A percentile compares a stretch with the other conserved stretches of the same genome.
Conservation (phyloP, 2,888 invertebrate species). For the Tenthredo livida region DNA sequence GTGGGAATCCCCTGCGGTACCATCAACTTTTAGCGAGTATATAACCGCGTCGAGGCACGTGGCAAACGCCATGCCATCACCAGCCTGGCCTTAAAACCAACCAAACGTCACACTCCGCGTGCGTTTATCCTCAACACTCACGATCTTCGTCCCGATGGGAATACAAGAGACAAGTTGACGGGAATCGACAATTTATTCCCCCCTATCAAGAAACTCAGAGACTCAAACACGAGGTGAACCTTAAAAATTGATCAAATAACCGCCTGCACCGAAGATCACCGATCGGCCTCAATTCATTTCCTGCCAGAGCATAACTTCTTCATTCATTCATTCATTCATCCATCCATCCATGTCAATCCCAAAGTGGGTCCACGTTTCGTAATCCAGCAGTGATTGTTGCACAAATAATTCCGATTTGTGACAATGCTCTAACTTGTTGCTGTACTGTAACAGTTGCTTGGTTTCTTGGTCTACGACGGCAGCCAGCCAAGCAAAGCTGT, state of each 20-base stretch:
- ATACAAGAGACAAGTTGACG: not conserved
- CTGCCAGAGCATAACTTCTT: not conserved
- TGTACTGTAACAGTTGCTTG: slow-evolving; percentile 11
- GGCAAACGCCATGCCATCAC: not conserved
- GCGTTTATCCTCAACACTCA: slow-evolving; percentile 12
- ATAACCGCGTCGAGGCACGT: slow-evolving; percentile 12
- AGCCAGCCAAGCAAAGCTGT: not conserved
- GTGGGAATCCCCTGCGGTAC: slow-evolving; percentile 10
- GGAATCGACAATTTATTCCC: slow-evolving; percentile 4
- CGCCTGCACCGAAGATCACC: not conserved
- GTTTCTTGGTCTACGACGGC: not conserved
- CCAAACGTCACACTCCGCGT: not conserved
- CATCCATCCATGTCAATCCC: not conserved
- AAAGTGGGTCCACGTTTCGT: not conserved
- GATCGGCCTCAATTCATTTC: not conserved
- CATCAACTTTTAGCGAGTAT: slow-evolving; percentile 25
- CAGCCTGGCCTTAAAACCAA: not conserved
- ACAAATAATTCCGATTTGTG: slow-evolving; percentile 18
- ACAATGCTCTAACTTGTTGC: slow-evolving; percentile 40
- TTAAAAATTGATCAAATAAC: not conserved
- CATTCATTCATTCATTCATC: not conserved
- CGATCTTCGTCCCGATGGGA: not conserved
- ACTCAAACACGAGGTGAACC: not conserved
- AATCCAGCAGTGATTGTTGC: not conserved
- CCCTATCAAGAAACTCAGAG: not conserved